A percentile compares a stretch with the other conserved stretches of the same genome.
Evolutionary conservation across 2,113 vertebrate species (phyloP).

Genomic region (Phalacrocorax carbo): DNA sequence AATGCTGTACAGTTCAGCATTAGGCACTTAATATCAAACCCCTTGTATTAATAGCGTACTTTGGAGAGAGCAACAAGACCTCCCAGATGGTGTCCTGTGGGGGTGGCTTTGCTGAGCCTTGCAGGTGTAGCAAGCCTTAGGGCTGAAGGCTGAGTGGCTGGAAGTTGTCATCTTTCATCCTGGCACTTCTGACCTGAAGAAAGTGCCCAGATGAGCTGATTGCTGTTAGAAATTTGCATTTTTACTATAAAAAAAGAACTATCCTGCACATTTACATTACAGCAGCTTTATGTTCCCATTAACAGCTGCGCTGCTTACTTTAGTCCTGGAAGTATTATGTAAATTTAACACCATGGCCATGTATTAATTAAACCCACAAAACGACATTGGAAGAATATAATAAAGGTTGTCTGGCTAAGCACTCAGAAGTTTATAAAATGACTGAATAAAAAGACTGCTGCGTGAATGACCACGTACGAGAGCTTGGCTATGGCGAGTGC

Average conservation of each 20-base stretch:
- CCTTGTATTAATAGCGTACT: not conserved
- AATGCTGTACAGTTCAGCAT: not conserved
- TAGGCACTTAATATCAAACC: not conserved
- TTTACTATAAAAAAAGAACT: not conserved
- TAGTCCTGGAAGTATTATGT: not conserved
- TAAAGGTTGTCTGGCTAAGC: not conserved
- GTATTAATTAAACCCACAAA: conserved; percentile 17
- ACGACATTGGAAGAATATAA: not conserved
- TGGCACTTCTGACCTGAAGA: not conserved
- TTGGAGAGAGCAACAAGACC: not conserved
- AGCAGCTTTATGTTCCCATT: not conserved
- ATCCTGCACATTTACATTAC: not conserved
- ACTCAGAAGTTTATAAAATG: not conserved
- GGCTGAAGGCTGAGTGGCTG: not conserved
- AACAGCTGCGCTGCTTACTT: not conserved
- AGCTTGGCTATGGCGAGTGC: not conserved
- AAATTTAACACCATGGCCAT: not conserved
- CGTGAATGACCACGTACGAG: rapidly evolving
- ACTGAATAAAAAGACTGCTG: not conserved
- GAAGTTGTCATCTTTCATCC: not conserved
- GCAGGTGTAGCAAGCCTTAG: not conserved
- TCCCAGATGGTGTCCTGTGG: not conserved
- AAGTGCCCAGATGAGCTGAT: not conserved
- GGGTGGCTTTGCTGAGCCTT: not conserved
- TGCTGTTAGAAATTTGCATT: not conserved